Conservation (phyloP, 2,888 invertebrate genomes). For the Drosophila mercatorum region DNA sequence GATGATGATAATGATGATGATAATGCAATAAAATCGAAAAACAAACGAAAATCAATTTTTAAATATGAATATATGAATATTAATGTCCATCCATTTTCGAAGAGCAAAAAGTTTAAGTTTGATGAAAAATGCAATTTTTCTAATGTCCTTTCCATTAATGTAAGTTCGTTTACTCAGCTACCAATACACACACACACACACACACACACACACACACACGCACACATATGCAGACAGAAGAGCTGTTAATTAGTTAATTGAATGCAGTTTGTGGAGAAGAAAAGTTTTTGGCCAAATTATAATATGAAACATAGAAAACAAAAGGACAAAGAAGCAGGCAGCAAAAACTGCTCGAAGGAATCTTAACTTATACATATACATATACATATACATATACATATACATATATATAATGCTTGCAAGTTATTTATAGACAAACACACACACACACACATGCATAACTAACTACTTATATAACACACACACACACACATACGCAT, state of each 20-base stretch:
- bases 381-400: constrained; percentile 48
- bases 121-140: constrained; percentile 76
- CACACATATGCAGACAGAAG: constrained; percentile 32
- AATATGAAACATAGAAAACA: constrained; percentile 27
- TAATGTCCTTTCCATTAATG: constrained; percentile 73
- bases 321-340: constrained; percentile 42
- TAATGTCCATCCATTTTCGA: constrained; percentile 77
- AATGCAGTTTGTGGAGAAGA: constrained; percentile 45
- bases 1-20: neutral
- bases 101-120: constrained; percentile 70
- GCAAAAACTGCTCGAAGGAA: constrained; percentile 53
- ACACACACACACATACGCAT: constrained; percentile 36
- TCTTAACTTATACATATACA: constrained; percentile 48
- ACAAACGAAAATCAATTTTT: constrained; percentile 7
- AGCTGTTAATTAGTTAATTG: constrained; percentile 80
- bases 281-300: constrained; percentile 48
- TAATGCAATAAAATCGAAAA: constrained; percentile 9
- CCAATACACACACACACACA: constrained; percentile 18
- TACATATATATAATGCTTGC: constrained; percentile 71
- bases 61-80: constrained; percentile 38
- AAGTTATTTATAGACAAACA: constrained; percentile 60
- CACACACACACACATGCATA: constrained; percentile 35
- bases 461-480: constrained; percentile 32
- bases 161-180: constrained; percentile 53
- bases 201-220: neutral